phyloP scores from a whole-genome alignment of 1,140 invertebrate genomes.

The Pogonus chalceus region DNA sequence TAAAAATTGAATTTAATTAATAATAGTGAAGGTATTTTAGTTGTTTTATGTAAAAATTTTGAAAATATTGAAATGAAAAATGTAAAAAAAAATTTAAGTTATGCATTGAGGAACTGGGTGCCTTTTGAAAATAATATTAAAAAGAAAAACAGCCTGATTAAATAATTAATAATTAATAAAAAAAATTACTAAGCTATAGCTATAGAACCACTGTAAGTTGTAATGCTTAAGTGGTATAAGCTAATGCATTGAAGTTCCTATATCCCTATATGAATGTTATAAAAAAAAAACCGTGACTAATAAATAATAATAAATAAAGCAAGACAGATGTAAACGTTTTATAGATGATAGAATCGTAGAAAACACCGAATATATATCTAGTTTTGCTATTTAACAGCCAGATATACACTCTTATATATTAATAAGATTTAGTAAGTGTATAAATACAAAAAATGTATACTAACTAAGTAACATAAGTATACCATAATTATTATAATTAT shows the following conservation, averaged over 20 bases:
- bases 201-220: background rate
- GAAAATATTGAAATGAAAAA: conserved; percentile 11
- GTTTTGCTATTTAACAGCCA: conserved; percentile 28
- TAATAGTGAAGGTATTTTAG: no score
- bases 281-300: conserved; percentile 21
- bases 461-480: no score
- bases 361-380: conserved; percentile 26
- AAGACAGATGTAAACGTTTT: conserved; percentile 26
- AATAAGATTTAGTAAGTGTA: no score
- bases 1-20: background rate
- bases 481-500: no score
- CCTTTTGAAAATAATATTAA: conserved; percentile 28
- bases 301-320: background rate
- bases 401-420: conserved; percentile 28
- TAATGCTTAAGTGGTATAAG: conserved; percentile 7
- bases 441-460: no score
- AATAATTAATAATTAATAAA: conserved; percentile 8
- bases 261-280: conserved; percentile 27
- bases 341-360: conserved; percentile 30
- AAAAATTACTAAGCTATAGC: background rate
- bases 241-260: conserved; percentile 31
- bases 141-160: conserved; percentile 12
- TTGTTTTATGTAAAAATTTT: no score
- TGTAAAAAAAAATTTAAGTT: background rate
- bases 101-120: conserved; percentile 33